Evolutionary conservation across 2,113 vertebrate species (phyloP), one percentile per base, ranked within the genome.

Genomic region (Phalacrocorax pelagicus): DNA sequence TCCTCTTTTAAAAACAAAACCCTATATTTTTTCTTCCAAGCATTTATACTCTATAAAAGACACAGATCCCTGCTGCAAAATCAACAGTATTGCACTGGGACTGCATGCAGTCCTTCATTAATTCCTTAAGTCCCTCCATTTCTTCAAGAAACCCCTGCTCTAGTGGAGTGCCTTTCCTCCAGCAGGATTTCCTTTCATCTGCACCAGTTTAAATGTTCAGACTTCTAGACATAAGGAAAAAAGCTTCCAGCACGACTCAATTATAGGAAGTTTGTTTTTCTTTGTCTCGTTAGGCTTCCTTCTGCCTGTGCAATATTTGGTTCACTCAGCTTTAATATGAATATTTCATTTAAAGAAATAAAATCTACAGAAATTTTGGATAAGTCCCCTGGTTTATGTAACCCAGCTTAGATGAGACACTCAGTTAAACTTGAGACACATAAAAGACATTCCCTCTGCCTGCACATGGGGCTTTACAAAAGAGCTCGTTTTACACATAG

Each of bases 181-280:
- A 75, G 61, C 75, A 90, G 80, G 65, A 92, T 75, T 94, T 89
- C n/a, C 81, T 92, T 86, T 81, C 73, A 87, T 87, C 83, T 91
- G 69, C 24, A 91, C 57, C 52, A 87, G 49, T 72, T 91, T 89
- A 81, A 91, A 84, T 42, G 38, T 92, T 94, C 77, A 94, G 83
- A 87, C 88, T 94, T 91, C 57, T 89, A 87, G 65, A 91, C 70
- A 34, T 54, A 84, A 91, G 36, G 36, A 8, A 81, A 94, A 93
- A 89, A 87, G 26, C 44, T 91, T 87, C 44, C 86, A 94, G 73
- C 83, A 57, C 91, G 77, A 92, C 65, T 86, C 65, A 72, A 18
- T 94, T 92, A 86, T 20, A 85, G 73, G 63, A 89, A 88, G 77
- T 78, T 96, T 91, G 57, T 79, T 95, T 96, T 95, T 57, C 86